Conservation (phyloP, 92 coral and sea anemone species). For the Meandrina meandrites region DNA sequence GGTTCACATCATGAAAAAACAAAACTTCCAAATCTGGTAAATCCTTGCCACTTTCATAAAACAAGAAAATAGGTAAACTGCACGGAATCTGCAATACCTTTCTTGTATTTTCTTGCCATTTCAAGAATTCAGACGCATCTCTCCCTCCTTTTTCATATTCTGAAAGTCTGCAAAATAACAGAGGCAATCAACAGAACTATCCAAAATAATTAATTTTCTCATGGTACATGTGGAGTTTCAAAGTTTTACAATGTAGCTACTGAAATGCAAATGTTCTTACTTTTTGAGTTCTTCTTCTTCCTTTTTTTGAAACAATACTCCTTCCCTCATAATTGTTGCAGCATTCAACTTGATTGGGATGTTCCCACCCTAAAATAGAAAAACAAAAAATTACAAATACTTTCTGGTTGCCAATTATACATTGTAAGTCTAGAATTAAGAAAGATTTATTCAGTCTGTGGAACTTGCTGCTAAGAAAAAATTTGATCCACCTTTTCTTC, state of each 20-base stretch:
- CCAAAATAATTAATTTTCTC: too few relatives aligned
- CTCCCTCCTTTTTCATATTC: conserved; percentile 97
- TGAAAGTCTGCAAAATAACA: conserved; percentile 52
- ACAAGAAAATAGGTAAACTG: too few relatives aligned
- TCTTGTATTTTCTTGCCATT: conserved; percentile 90
- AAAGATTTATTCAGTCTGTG: too few relatives aligned
- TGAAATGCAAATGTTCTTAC: conserved; percentile 36
- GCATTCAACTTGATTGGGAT: conserved; percentile 94
- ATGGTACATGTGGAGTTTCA: neutral
- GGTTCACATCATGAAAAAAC: too few relatives aligned
- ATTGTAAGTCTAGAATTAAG: too few relatives aligned
- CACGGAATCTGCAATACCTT: conserved; percentile 59
- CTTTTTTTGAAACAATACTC: conserved; percentile 88
- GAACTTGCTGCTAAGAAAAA: too few relatives aligned
- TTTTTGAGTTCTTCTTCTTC: conserved; percentile 88
- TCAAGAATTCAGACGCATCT: conserved; percentile 89
- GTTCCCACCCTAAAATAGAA: conserved; percentile 64
- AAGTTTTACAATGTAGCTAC: too few relatives aligned
- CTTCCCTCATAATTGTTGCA: conserved; percentile 97
- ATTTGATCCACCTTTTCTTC: too few relatives aligned
- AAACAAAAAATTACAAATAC: neutral
- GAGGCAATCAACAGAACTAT: neutral
- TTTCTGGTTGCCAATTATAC: neutral
- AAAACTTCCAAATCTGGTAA: too few relatives aligned
- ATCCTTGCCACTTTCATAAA: too few relatives aligned